phyloP scores from a whole-genome alignment of 2,113 vertebrate genomes.

The Channa maculata region DNA sequence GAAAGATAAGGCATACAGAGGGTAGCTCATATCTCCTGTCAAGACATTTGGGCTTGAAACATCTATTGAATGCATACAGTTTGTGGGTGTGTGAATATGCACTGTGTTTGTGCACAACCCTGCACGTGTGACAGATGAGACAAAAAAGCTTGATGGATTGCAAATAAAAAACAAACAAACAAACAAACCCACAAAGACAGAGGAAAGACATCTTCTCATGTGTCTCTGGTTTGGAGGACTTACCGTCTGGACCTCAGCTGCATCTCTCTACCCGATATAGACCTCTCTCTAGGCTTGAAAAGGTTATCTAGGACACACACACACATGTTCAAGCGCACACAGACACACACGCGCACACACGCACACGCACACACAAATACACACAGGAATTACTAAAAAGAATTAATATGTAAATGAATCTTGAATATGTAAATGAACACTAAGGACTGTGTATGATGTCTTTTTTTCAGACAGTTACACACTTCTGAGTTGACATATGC shows the following conservation, averaged over 20 bases:
- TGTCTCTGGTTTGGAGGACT: constrained; percentile 50
- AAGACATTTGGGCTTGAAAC: constrained; percentile 46
- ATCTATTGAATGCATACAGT: constrained; percentile 43
- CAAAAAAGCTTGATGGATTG: constrained; percentile 50
- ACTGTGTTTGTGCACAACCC: constrained; percentile 17
- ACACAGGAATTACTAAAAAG: constrained; percentile 55
- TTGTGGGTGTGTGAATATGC: constrained; percentile 28
- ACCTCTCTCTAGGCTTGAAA: constrained; percentile 94
- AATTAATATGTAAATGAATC: constrained; percentile 69
- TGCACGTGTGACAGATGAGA: constrained; percentile 23
- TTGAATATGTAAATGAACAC: constrained; percentile 60
- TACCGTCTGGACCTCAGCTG: constrained; percentile 96
- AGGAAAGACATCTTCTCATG: constrained; percentile 23
- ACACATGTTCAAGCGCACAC: constrained; percentile 10
- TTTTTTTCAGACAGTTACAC: constrained; percentile 23
- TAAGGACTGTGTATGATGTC: constrained; percentile 38
- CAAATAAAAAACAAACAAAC: background rate
- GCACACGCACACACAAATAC: constrained; percentile 15
- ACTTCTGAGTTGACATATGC: background rate
- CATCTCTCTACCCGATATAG: constrained; percentile 96
- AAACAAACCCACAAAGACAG: background rate
- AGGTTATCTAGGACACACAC: constrained; percentile 89
- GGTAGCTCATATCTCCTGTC: constrained; percentile 49
- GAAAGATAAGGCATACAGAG: constrained; percentile 52
- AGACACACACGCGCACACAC: constrained; percentile 33